Percentiles rank a stretch among this genome's conserved stretches.
Conservation (phyloP, 2,888 invertebrate genomes). For the Acanthococcus lagerstroemiae region DNA sequence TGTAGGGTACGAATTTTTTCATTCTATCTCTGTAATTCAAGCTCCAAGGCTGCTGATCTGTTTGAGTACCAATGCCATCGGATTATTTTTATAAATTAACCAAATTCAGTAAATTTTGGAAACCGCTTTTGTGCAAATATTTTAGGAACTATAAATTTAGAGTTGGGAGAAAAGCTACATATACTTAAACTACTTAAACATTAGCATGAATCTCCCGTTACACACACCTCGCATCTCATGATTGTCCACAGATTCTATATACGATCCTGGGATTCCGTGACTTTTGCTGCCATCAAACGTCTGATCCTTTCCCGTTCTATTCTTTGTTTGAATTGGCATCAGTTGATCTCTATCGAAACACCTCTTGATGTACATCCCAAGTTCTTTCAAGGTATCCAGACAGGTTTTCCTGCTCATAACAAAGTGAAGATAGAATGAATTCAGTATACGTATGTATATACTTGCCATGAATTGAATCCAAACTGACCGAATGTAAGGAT, state of each 20-base stretch:
- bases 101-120: no score
- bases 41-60: neutral
- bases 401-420: neutral
- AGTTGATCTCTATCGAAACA: no score
- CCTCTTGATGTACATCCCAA: neutral
- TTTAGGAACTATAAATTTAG: no score
- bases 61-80: neutral
- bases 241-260: no score
- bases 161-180: no score
- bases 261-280: neutral
- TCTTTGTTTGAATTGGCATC: neutral
- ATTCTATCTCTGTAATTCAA: no score
- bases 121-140: no score
- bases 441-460: no score
- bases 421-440: no score
- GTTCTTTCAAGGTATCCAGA: neutral
- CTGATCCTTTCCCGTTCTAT: neutral
- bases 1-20: neutral
- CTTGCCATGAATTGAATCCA: neutral
- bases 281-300: neutral
- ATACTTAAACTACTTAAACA: no score
- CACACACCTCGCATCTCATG: no score
- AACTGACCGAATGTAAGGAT: neutral
- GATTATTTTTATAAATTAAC: neutral
- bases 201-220: no score